These are phyloP conservation scores for Orius insidiosus DNA, from an alignment of 1,140 invertebrate genomes.

Conservation along the genomic window DNA sequence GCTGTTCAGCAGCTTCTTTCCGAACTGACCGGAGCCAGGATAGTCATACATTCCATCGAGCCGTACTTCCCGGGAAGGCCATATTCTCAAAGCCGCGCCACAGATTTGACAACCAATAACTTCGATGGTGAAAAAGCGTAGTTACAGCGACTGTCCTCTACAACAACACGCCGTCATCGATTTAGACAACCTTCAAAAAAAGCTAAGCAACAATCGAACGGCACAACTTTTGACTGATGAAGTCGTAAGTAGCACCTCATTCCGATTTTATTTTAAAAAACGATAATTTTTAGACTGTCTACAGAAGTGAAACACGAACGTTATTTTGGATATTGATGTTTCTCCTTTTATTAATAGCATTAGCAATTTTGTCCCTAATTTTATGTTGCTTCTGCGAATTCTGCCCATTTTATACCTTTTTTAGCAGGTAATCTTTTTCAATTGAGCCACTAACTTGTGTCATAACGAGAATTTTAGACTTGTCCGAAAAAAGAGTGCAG, in stretches of 20 bases:
- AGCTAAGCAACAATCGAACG: slow-evolving; percentile 33
- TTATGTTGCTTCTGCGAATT: slow-evolving; percentile 63
- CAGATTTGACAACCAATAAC: slow-evolving; percentile 27
- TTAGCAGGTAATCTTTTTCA: slow-evolving; percentile 16
- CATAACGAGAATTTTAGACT: background rate
- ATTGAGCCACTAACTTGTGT: too few relatives aligned
- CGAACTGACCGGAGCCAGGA: slow-evolving; percentile 54
- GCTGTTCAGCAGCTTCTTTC: slow-evolving; percentile 53
- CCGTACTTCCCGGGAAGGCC: slow-evolving; percentile 34
- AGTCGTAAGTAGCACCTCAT: slow-evolving; percentile 23
- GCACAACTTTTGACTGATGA: slow-evolving; percentile 21
- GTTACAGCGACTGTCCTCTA: slow-evolving; percentile 55
- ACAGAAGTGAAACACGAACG: slow-evolving; percentile 49
- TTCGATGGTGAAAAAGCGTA: slow-evolving; percentile 41
- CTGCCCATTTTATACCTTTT: slow-evolving; percentile 50
- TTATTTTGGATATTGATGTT: slow-evolving; percentile 59
- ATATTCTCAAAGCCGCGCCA: slow-evolving; percentile 24
- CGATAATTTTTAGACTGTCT: slow-evolving; percentile 33
- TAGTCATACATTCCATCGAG: slow-evolving; percentile 51
- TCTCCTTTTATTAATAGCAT: slow-evolving; percentile 46
- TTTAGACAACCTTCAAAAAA: slow-evolving; percentile 44
- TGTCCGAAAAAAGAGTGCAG: slow-evolving; percentile 45
- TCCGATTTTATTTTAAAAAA: too few relatives aligned
- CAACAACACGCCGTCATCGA: slow-evolving; percentile 45
- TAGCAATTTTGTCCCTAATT: slow-evolving; percentile 51